Percentiles rank a stretch among this genome's conserved stretches.
Conservation (phyloP, 2,888 invertebrate genomes). For the Graphium colonna region DNA sequence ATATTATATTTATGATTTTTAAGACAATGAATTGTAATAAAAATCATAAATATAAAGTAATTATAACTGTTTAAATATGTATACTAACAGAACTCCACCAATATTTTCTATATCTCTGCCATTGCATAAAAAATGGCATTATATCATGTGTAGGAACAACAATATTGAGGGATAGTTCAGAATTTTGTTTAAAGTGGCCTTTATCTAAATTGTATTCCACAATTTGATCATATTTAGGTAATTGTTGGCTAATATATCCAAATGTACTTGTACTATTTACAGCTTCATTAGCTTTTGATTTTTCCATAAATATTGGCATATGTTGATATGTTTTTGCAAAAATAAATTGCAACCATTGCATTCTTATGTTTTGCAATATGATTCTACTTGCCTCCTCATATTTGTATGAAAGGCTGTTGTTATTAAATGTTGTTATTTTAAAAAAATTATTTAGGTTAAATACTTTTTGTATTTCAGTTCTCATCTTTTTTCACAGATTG, state of each 20-base stretch:
- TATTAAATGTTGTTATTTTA: slow-evolving; percentile 35
- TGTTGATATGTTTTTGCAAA: slow-evolving; percentile 50
- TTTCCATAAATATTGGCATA: slow-evolving; percentile 48
- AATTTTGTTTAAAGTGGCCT: slow-evolving; percentile 29
- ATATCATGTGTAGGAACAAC: slow-evolving; percentile 67
- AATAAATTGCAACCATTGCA: slow-evolving; percentile 56
- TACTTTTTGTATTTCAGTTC: slow-evolving; percentile 51
- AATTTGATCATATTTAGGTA: slow-evolving; percentile 21
- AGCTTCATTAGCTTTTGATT: slow-evolving; percentile 23
- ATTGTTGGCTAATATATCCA: slow-evolving; percentile 41
- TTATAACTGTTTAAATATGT: neutral
- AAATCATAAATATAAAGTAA: too few relatives aligned
- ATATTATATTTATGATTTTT: too few relatives aligned
- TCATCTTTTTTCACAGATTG: slow-evolving; percentile 54
- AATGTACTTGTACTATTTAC: slow-evolving; percentile 31
- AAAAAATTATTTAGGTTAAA: slow-evolving; percentile 54
- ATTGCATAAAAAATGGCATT: slow-evolving; percentile 85
- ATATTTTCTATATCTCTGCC: slow-evolving; percentile 87
- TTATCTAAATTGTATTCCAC: slow-evolving; percentile 26
- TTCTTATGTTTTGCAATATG: slow-evolving; percentile 55
- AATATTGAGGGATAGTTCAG: slow-evolving; percentile 56
- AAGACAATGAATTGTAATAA: too few relatives aligned
- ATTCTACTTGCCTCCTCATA: slow-evolving; percentile 51
- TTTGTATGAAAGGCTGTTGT: slow-evolving; percentile 36
- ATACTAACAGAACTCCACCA: slow-evolving; percentile 90